Evolutionary conservation across 2,888 invertebrate species (phyloP).

Genomic region (Glaucopsyche alexis): DNA sequence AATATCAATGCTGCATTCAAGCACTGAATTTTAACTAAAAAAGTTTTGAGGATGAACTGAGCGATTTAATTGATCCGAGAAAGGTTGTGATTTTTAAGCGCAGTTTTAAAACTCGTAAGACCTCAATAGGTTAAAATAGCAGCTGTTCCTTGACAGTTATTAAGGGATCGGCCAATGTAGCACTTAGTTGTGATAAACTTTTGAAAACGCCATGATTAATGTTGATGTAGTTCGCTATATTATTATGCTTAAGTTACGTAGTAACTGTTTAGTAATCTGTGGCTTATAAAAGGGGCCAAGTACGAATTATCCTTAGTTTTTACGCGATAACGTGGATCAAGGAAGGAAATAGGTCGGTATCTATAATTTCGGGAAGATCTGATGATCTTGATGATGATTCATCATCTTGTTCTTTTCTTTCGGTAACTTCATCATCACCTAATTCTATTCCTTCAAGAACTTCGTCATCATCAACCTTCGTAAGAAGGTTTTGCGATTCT

Average conservation of each 20-base stretch:
- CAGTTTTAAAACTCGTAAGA: not conserved
- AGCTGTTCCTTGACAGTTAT: not conserved
- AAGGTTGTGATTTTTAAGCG: no score
- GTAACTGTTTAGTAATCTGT: no score
- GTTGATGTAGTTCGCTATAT: not conserved
- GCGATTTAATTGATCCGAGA: not conserved
- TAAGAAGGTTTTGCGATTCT: no score
- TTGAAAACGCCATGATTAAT: not conserved
- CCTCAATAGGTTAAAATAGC: not conserved
- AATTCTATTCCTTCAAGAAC: no score
- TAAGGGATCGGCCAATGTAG: not conserved
- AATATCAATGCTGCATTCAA: slow-evolving; percentile 2
- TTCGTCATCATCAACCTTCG: no score
- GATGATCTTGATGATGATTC: no score
- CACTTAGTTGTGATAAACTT: not conserved
- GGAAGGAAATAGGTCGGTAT: not conserved
- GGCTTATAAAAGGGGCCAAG: not conserved
- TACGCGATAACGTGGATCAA: not conserved
- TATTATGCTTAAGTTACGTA: no score
- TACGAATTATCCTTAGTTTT: not conserved
- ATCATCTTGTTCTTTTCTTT: not conserved
- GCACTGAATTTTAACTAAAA: not conserved
- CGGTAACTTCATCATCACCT: not conserved
- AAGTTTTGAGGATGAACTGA: not conserved
- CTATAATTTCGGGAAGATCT: not conserved